Percentiles rank a stretch among this genome's conserved stretches.
These are phyloP conservation scores for Hipposideros larvatus DNA, from an alignment of 2,797 vertebrate genomes.

Conservation along the genomic window DNA sequence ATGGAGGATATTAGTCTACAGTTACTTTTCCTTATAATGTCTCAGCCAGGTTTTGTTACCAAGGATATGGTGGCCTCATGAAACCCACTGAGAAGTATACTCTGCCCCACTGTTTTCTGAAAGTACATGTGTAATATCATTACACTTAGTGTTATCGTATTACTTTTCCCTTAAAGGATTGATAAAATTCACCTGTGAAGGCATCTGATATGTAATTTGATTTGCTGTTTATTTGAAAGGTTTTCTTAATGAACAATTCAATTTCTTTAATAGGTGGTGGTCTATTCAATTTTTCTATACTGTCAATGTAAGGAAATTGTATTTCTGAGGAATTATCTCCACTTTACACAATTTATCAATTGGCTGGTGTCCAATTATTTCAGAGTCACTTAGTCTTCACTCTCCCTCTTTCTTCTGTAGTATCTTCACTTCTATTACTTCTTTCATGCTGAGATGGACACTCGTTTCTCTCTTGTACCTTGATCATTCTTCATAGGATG, in stretches of 20 bases:
- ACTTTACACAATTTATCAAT: too few relatives aligned
- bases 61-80: not conserved
- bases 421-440: too few relatives aligned
- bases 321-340: too few relatives aligned
- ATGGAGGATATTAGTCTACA: not conserved
- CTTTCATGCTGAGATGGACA: too few relatives aligned
- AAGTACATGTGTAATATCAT: not conserved
- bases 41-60: not conserved
- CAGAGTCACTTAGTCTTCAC: too few relatives aligned
- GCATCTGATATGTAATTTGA: too few relatives aligned
- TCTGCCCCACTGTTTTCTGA: not conserved
- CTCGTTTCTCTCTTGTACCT: too few relatives aligned
- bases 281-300: not conserved
- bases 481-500: too few relatives aligned
- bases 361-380: too few relatives aligned
- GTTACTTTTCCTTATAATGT: not conserved
- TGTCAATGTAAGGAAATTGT: not conserved
- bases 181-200: not conserved
- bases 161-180: not conserved
- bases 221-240: not conserved
- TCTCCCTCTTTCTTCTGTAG: too few relatives aligned
- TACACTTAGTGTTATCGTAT: not conserved
- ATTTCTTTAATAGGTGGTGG: not conserved
- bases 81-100: not conserved
- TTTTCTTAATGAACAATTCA: not conserved